A percentile compares a stretch with the other conserved stretches of the same genome.
phyloP scores from a whole-genome alignment of 2,113 vertebrate species.

The Mesoclemmys tuberculata region DNA sequence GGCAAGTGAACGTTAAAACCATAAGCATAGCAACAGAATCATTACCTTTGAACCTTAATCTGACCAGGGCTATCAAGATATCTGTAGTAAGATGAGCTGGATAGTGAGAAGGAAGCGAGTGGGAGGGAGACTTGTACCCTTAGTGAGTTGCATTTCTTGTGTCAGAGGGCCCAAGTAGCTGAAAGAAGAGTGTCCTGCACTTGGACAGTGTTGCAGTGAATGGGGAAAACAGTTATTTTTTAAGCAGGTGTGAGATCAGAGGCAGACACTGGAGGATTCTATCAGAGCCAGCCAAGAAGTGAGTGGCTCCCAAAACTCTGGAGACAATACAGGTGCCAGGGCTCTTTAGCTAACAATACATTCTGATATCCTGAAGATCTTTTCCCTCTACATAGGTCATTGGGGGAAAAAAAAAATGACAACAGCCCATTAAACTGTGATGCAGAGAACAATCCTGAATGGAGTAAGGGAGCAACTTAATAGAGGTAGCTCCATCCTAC shows the following conservation, averaged over 20 bases:
- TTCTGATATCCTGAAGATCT: neutral
- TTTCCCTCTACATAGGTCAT: neutral
- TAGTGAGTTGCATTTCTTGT: neutral
- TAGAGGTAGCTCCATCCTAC: neutral
- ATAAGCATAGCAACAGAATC: neutral
- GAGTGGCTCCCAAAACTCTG: neutral
- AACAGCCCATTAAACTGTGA: neutral
- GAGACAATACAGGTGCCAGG: neutral
- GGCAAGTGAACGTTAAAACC: neutral
- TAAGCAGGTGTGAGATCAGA: neutral
- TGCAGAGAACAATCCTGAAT: neutral
- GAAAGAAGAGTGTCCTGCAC: neutral
- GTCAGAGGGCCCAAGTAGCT: neutral
- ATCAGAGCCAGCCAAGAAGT: too few species aligned
- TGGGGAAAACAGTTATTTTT: neutral
- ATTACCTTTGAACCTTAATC: neutral
- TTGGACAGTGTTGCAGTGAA: neutral
- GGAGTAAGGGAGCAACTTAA: neutral
- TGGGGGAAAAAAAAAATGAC: neutral
- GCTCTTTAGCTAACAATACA: neutral
- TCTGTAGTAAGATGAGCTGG: too few species aligned
- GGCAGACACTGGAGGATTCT: neutral
- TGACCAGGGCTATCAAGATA: neutral
- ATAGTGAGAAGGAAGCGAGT: neutral
- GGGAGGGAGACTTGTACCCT: neutral